Evolutionary conservation across 2,797 vertebrate species (phyloP), one percentile per base, ranked within the genome.

Genomic region (Cichlasoma orientale): DNA sequence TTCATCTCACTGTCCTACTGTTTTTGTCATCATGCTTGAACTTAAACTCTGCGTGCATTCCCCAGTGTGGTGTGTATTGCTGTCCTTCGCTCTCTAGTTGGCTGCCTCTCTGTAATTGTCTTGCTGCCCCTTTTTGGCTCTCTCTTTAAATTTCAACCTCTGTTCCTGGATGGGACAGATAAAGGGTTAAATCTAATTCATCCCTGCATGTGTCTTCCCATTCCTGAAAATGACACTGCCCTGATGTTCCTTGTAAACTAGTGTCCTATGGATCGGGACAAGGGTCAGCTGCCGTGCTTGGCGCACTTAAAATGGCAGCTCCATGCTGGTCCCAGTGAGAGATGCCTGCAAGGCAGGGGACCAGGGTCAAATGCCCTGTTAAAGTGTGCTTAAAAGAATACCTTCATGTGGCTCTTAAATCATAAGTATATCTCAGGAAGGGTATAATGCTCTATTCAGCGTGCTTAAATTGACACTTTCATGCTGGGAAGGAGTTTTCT

Each of bases 331-430:
- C 84, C 75, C 88, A 87, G 80, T 86, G 79, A 86, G 89, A 83
- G 56, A 78, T 50, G 61, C 74, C 82, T 82, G 75, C 59, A 80
- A 83, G 75, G 71, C 77, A 27, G 61, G 25, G 21, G 74, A 79
- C 29, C 11, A 29, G 80, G 92, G 93, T 92, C 92, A 92, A 89
- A 92, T 56, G 79, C 77, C 69, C 58, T 21, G 74, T 88, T 93
- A 78, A 82, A 85, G 56, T 80, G 74, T 59, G 61, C 59, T 85
- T 66, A 82, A 88, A 84, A 76, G 27, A 79, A 88, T 6, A 18
- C 63, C 9, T 80, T 89, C 91, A 87, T 72, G 89, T 87, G 87
- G 91, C 80, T 92, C 72, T 90, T 72, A 87, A 86, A 90, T 92
- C 88, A 82, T 23, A 88, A 75, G 82, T 86, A 82, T 89, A 61